These are phyloP conservation scores for Nasonia giraulti DNA, from an alignment of 1,140 invertebrate species.

Conservation along the genomic window DNA sequence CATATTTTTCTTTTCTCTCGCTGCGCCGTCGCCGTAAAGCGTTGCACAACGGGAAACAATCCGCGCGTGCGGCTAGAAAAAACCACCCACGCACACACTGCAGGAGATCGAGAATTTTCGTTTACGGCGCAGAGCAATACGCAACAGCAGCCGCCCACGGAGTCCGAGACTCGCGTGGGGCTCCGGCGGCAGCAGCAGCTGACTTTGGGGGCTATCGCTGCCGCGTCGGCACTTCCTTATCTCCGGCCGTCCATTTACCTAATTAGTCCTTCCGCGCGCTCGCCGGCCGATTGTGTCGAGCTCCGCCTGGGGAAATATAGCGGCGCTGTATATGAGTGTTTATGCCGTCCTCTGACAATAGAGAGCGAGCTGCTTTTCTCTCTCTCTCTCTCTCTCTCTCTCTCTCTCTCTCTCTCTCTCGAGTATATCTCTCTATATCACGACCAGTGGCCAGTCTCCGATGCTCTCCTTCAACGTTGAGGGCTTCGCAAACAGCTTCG, in stretches of 20 bases:
- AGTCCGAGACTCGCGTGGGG: neutral
- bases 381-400: too few species aligned
- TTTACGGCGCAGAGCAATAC: too few species aligned
- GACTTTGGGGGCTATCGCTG: neutral
- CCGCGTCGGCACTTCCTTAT: conserved; percentile 36
- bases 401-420: too few species aligned
- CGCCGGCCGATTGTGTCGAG: neutral
- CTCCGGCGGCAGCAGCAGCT: neutral
- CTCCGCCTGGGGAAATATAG: conserved; percentile 12
- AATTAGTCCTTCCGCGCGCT: conserved; percentile 41
- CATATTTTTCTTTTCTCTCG: conserved; percentile 2
- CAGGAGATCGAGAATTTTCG: too few species aligned
- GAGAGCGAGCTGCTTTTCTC: neutral
- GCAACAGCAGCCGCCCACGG: neutral
- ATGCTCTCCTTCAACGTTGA: neutral
- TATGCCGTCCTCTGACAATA: neutral
- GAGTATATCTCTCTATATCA: too few species aligned
- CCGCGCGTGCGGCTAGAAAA: too few species aligned
- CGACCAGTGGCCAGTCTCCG: too few species aligned
- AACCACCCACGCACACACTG: too few species aligned
- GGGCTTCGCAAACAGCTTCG: neutral
- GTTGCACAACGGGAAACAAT: too few species aligned
- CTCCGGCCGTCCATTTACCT: conserved; percentile 31
- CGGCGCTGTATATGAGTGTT: neutral
- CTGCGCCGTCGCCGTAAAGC: neutral